Conservation (phyloP, 2,888 invertebrate species). For the Euplexia lucipara region DNA sequence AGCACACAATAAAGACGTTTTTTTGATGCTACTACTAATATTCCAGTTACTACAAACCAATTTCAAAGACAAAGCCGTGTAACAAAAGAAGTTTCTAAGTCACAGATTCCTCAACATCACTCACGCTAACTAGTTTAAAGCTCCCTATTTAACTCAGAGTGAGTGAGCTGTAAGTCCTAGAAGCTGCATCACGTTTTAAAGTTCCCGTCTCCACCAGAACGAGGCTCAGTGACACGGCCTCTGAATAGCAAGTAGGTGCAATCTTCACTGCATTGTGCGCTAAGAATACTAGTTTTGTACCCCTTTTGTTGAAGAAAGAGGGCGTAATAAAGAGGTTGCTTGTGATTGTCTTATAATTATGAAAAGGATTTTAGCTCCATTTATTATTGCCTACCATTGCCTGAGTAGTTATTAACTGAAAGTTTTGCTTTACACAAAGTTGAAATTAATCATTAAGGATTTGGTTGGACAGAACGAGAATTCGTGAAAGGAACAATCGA, state of each 20-base stretch:
- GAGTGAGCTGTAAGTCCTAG: constrained; percentile 54
- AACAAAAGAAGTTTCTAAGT: constrained; percentile 22
- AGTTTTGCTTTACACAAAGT: too few relatives aligned
- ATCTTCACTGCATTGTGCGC: constrained; percentile 63
- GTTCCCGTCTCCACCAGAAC: constrained; percentile 54
- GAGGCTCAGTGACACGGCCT: constrained; percentile 50
- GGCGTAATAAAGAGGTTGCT: constrained; percentile 44
- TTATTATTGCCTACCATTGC: not conserved
- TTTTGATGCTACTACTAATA: not conserved
- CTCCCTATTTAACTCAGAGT: constrained; percentile 47
- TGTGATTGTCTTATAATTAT: constrained; percentile 53
- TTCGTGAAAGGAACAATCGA: too few relatives aligned
- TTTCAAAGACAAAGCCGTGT: constrained; percentile 2
- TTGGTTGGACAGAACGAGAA: too few relatives aligned
- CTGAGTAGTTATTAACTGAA: too few relatives aligned
- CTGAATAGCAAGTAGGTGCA: constrained; percentile 68
- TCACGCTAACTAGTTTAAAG: constrained; percentile 44
- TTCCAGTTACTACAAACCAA: not conserved
- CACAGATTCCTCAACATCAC: constrained; percentile 50
- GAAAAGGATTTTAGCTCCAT: constrained; percentile 16
- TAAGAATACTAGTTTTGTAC: constrained; percentile 46
- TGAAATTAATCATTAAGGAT: too few relatives aligned
- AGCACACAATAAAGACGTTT: too few relatives aligned
- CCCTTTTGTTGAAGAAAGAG: constrained; percentile 55
- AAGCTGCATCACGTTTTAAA: constrained; percentile 60